A percentile compares a stretch with the other conserved stretches of the same genome.
Evolutionary conservation across 2,797 vertebrate genomes (phyloP).

Genomic region (Poecilia gillii): DNA sequence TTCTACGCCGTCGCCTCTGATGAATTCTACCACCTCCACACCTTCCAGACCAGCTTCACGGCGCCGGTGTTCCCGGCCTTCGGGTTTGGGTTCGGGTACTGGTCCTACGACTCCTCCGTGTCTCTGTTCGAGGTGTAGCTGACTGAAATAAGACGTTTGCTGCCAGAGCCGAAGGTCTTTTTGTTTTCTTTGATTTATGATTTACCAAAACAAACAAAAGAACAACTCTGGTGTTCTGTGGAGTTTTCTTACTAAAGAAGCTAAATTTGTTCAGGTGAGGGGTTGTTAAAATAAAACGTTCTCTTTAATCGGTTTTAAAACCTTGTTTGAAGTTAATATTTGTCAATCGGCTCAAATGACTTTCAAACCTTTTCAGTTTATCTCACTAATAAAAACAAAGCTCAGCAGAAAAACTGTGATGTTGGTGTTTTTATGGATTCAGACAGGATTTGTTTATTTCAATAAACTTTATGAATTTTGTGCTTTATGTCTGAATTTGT

Average conservation of each 20-base stretch:
- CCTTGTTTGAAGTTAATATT: not conserved
- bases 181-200: not conserved
- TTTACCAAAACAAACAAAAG: too few species aligned
- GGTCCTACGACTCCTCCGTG: slow-evolving; percentile 14
- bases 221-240: not conserved
- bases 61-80: not conserved
- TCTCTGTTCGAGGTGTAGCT: slow-evolving; percentile 12
- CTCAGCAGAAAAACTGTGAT: not conserved
- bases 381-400: not conserved
- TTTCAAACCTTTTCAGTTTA: not conserved
- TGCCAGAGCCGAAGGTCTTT: not conserved
- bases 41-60: not conserved
- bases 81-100: slow-evolving; percentile 16
- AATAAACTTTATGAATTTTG: not conserved
- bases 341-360: not conserved
- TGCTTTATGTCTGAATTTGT: not conserved
- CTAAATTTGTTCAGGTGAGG: not conserved
- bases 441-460: not conserved
- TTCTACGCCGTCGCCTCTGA: not conserved
- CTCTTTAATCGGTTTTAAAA: not conserved
- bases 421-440: not conserved
- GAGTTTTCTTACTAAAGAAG: not conserved
- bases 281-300: not conserved
- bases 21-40: not conserved
- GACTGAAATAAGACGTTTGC: not conserved